phyloP scores from a whole-genome alignment of 2,113 vertebrate species.

The Rissa tridactyla region DNA sequence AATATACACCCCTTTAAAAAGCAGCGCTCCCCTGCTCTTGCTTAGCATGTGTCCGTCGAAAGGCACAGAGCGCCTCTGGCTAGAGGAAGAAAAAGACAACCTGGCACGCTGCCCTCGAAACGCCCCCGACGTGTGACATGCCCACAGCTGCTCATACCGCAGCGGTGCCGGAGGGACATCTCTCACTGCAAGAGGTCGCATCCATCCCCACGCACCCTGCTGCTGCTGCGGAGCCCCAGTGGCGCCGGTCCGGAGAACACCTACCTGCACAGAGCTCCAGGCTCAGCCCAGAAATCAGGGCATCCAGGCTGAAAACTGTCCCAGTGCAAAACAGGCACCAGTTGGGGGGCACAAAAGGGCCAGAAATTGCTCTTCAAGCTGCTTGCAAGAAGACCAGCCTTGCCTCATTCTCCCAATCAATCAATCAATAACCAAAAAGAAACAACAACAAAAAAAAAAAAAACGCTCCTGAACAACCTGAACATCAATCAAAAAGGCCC shows the following conservation, averaged over 20 bases:
- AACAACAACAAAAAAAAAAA: not conserved
- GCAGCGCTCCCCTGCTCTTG: slow-evolving; percentile 26
- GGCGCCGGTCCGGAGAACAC: accelerated
- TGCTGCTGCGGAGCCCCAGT: not conserved
- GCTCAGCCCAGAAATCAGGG: not conserved
- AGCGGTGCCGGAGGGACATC: not conserved
- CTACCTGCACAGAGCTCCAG: not conserved
- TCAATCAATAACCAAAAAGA: not conserved
- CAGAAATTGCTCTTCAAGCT: not conserved
- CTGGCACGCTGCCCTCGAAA: not conserved
- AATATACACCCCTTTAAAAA: not conserved
- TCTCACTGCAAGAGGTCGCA: not conserved
- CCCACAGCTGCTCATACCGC: not conserved
- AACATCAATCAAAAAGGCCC: not conserved
- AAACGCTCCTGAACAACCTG: not conserved
- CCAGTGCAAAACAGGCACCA: not conserved
- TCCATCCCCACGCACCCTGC: not conserved
- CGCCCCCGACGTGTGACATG: not conserved
- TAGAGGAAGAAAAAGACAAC: not conserved
- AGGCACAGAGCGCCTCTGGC: not conserved
- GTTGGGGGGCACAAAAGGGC: not conserved
- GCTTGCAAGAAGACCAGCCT: not conserved
- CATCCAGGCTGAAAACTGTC: not conserved
- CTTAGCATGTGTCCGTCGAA: not conserved
- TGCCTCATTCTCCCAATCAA: not conserved